Evolutionary conservation across 2,888 invertebrate species (phyloP).

Genomic region (Ephialtes manifestator): DNA sequence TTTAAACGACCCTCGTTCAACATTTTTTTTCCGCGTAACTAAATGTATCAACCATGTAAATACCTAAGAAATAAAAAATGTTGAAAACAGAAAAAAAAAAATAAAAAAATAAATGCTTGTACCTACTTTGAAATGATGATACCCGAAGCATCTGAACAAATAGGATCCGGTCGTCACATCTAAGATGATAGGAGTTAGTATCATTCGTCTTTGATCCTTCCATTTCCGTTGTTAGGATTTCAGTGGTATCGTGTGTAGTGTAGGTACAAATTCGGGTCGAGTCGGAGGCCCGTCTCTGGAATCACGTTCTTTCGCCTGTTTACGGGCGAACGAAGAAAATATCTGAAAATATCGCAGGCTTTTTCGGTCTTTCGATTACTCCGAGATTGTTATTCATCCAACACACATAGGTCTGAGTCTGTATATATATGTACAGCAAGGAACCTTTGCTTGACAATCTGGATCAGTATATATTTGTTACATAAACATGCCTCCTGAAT

Average conservation of each 20-base stretch:
- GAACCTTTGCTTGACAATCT: slow-evolving; percentile 29
- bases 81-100: no score
- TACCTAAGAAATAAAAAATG: no score
- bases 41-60: no score
- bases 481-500: background rate
- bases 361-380: slow-evolving; percentile 11
- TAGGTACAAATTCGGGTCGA: background rate
- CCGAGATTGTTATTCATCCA: slow-evolving; percentile 19
- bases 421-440: slow-evolving; percentile 27
- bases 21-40: no score
- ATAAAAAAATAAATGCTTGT: no score
- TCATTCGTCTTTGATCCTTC: background rate
- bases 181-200: background rate
- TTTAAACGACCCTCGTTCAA: no score
- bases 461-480: slow-evolving; percentile 4
- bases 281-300: slow-evolving; percentile 16
- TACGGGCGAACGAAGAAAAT: slow-evolving; percentile 14
- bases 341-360: slow-evolving; percentile 26
- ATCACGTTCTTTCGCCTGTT: background rate
- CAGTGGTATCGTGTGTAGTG: background rate
- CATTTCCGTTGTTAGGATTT: background rate
- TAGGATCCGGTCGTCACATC: no score
- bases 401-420: background rate
- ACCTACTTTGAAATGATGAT: no score
- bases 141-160: no score